Conservation (phyloP, 2,113 vertebrate genomes). For the Budorcas taxicolor region DNA sequence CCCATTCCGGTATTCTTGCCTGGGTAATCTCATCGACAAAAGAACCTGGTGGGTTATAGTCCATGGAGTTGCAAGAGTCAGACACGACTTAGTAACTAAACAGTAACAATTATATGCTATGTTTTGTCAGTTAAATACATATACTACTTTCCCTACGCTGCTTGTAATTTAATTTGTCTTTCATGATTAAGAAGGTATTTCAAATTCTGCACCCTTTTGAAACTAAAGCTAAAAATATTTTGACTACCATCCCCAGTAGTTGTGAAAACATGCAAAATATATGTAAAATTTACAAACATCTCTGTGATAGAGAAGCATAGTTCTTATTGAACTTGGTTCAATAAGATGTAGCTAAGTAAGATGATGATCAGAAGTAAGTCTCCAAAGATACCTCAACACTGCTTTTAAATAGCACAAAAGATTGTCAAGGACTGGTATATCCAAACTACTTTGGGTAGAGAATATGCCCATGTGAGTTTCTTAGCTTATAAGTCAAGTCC, state of each 20-base stretch:
- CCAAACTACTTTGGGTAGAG: background rate
- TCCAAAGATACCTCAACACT: background rate
- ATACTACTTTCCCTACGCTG: background rate
- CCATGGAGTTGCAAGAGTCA: background rate
- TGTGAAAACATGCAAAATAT: background rate
- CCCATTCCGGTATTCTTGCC: background rate
- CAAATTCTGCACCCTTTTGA: background rate
- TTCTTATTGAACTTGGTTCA: background rate
- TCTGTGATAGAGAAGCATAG: background rate
- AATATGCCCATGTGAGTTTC: background rate
- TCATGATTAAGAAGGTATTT: background rate
- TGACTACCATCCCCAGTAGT: background rate
- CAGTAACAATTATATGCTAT: background rate
- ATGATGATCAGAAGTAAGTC: background rate
- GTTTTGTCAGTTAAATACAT: background rate
- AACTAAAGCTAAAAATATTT: background rate
- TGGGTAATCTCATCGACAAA: background rate
- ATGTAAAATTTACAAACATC: background rate
- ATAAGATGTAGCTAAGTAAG: background rate
- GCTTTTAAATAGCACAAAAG: no score
- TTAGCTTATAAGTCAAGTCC: background rate
- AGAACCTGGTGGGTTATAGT: background rate
- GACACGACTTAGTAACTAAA: background rate
- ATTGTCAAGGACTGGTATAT: background rate
- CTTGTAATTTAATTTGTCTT: background rate